phyloP scores from a whole-genome alignment of 2,888 invertebrate genomes.

The Thysanoteuthis rhombus region DNA sequence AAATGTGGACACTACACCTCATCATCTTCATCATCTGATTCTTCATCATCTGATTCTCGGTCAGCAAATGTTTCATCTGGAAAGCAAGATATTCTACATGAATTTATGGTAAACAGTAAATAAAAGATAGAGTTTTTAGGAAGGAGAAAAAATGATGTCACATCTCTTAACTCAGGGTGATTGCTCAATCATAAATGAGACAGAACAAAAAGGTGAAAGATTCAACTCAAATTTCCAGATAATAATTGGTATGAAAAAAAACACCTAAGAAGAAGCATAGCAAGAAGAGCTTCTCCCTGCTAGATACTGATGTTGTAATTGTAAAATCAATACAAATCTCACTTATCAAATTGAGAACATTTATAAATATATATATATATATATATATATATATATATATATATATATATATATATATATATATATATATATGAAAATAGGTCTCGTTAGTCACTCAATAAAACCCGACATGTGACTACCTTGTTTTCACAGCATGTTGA shows the following conservation, averaged over 20 bases:
- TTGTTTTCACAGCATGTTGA: too few relatives aligned
- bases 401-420: too few relatives aligned
- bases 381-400: too few relatives aligned
- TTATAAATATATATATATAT: too few relatives aligned
- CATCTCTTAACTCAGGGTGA: too few relatives aligned
- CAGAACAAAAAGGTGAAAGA: background rate
- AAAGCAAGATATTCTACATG: background rate
- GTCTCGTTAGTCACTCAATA: too few relatives aligned
- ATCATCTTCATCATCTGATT: constrained; percentile 68
- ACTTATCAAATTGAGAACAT: too few relatives aligned
- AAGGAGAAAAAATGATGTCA: too few relatives aligned
- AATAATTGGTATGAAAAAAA: background rate
- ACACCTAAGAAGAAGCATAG: background rate
- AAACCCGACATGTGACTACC: too few relatives aligned
- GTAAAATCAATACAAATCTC: background rate
- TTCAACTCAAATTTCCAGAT: background rate
- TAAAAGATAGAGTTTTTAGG: too few relatives aligned
- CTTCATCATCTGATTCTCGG: constrained; percentile 66
- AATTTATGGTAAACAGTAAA: too few relatives aligned
- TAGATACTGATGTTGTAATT: background rate
- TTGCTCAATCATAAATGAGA: background rate
- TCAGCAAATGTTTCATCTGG: constrained; percentile 62
- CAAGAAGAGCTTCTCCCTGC: background rate
- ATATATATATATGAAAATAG: too few relatives aligned
- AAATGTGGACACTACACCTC: constrained; percentile 43